Conservation (phyloP, 2,888 invertebrate species). For the Ashinkailepas kermadecensis region DNA sequence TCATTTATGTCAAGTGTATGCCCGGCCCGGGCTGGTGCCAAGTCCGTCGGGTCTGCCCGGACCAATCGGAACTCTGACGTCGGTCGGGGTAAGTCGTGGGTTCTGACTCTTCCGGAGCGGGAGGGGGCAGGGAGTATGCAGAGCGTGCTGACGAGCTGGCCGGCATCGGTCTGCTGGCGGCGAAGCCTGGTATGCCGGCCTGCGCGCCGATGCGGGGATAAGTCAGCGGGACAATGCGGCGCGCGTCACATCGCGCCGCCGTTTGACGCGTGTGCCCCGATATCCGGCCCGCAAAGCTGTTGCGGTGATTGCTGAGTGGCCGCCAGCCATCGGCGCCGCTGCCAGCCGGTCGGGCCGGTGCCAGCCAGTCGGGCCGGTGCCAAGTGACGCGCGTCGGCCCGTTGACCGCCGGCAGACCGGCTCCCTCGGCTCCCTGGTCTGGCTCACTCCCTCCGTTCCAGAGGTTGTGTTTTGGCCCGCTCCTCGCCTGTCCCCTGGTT, state of each 20-base stretch:
- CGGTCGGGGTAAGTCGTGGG: too few species aligned
- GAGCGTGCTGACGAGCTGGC: background rate
- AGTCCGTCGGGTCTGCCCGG: too few species aligned
- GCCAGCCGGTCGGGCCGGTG: background rate
- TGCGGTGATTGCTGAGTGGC: background rate
- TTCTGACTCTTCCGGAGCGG: too few species aligned
- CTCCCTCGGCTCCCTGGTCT: background rate
- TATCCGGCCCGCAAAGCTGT: conserved; percentile 6
- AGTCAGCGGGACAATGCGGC: conserved; percentile 8
- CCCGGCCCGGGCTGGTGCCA: too few species aligned
- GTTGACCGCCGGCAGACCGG: background rate
- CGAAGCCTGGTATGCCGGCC: background rate
- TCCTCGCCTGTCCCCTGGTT: too few species aligned
- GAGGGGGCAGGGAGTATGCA: too few species aligned
- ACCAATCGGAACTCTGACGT: too few species aligned
- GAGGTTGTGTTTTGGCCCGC: too few species aligned
- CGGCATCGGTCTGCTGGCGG: background rate
- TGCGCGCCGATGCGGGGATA: background rate
- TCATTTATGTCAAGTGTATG: too few species aligned
- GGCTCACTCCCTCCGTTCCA: too few species aligned
- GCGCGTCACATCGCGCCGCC: background rate
- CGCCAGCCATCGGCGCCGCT: background rate
- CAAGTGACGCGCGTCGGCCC: background rate
- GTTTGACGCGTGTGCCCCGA: background rate
- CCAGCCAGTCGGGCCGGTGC: background rate